Evolutionary conservation across 2,797 vertebrate genomes (phyloP).

Genomic region (Cossypha caffra): DNA sequence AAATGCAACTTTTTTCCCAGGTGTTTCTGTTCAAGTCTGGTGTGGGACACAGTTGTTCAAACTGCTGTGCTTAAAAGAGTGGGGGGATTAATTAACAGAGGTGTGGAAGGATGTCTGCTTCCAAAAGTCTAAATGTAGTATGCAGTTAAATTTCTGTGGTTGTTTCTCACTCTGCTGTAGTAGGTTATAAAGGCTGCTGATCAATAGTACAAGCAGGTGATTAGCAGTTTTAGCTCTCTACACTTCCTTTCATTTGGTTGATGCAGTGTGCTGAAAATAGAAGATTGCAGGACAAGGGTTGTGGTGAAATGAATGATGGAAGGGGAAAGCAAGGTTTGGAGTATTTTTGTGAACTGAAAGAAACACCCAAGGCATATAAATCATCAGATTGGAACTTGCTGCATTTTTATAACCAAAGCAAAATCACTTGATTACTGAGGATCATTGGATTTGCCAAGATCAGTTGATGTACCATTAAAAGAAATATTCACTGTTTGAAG

Average conservation of each 20-base stretch:
- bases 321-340: not conserved
- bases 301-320: not conserved
- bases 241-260: not conserved
- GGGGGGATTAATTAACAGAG: not conserved
- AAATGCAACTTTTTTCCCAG: not conserved
- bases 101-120: not conserved
- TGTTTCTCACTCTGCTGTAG: not conserved
- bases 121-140: not conserved
- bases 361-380: not conserved
- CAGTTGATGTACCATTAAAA: not conserved
- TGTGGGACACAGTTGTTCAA: not conserved
- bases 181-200: not conserved
- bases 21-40: not conserved
- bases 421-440: not conserved
- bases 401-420: not conserved
- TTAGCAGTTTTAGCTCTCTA: not conserved
- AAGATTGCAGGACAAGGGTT: not conserved
- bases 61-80: not conserved
- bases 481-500: not conserved
- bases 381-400: not conserved
- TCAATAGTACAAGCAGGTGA: conserved; percentile 33
- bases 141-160: not conserved
- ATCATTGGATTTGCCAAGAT: not conserved
- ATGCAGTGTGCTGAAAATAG: not conserved
- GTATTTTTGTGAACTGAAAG: not conserved